Base-by-base conservation (phyloP, 2,797 vertebrate species). In the Eulemur albifrons region DNA sequence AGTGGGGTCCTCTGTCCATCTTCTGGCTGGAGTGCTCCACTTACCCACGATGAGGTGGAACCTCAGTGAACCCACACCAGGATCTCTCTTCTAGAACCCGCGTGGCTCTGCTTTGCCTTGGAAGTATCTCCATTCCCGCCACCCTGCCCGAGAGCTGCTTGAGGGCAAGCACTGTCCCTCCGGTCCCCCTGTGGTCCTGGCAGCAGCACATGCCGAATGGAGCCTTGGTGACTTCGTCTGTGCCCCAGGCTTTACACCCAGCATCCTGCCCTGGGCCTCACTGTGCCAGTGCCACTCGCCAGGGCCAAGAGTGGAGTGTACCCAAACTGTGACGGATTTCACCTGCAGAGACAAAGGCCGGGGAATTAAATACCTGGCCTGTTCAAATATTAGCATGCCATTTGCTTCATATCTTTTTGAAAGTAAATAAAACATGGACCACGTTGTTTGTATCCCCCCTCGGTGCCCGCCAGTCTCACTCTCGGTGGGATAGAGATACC, bases 171-270 rank as follows among this genome's bases (percentile, higher is more conserved):
- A 4, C 57, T 5, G 8, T 10, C 18, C 83, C 50, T 43, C 20
- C 2, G 4, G 7, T 35, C 7, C 25, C 69, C 40, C 2, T 0
- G 12, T 0, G 38, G n/a, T 17, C 57, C 57, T 32, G 5, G 5
- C 18, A 50, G 75, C 48, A 43, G 27, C 40, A 10, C 30, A 15
- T 0, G 7, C 48, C 21, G 15, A 27, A 7, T 11, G 18, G 50
- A 35, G 32, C 50, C 45, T 63, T 65, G 76, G 17, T 27, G 40
- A 75, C 10, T 38, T 80, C 40, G 2, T 1, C 70, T 77, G 12
- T 17, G n/a, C 18, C 23, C 15, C 9, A 14, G 3, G 75, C 61
- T 65, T 73, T 67, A 65, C 69, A 8, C 3, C 30, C 52, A 50
- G 72, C 8, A 11, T 40, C 70, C 82, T n/a, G 4, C n/a, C 7